These are phyloP conservation scores for Karalla daura DNA, from an alignment of 2,797 vertebrate species.

Conservation along the genomic window DNA sequence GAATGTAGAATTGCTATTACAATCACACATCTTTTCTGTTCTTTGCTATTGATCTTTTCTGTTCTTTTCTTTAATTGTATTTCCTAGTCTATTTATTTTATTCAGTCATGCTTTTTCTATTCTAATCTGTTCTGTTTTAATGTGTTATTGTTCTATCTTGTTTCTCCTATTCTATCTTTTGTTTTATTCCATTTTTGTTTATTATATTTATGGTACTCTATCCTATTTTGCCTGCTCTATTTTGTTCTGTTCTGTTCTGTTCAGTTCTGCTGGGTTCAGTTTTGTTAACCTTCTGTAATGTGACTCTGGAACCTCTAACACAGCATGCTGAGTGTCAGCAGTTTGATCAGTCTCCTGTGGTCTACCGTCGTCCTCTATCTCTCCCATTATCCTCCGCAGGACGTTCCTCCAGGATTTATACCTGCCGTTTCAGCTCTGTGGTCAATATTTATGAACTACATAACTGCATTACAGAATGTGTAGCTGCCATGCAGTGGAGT, in stretches of 20 bases:
- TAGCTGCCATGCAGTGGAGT: constrained; percentile 55
- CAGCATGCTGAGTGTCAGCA: constrained; percentile 52
- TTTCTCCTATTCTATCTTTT: too few species aligned
- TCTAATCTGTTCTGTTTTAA: constrained; percentile 24
- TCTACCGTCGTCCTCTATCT: constrained; percentile 33
- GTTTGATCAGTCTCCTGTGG: constrained; percentile 59
- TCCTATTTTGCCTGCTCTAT: too few species aligned
- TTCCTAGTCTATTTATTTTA: too few species aligned
- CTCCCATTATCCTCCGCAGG: constrained; percentile 55
- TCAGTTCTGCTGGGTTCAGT: constrained; percentile 20
- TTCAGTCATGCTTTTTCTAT: too few species aligned
- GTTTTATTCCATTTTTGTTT: constrained; percentile 23
- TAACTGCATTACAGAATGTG: constrained; percentile 70
- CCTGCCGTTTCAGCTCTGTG: constrained; percentile 59
- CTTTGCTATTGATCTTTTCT: too few species aligned
- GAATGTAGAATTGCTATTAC: too few species aligned
- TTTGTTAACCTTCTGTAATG: constrained; percentile 10
- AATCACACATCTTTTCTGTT: too few species aligned
- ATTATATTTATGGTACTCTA: neutral
- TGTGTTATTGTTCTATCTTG: too few species aligned
- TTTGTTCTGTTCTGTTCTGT: constrained; percentile 13
- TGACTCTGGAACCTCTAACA: neutral
- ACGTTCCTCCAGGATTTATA: constrained; percentile 73
- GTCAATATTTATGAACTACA: constrained; percentile 82
- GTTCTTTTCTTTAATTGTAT: too few species aligned